A percentile compares a stretch with the other conserved stretches of the same genome.
These are phyloP conservation scores for Pagetopsis macropterus DNA, from an alignment of 2,797 vertebrate genomes.

Conservation along the genomic window DNA sequence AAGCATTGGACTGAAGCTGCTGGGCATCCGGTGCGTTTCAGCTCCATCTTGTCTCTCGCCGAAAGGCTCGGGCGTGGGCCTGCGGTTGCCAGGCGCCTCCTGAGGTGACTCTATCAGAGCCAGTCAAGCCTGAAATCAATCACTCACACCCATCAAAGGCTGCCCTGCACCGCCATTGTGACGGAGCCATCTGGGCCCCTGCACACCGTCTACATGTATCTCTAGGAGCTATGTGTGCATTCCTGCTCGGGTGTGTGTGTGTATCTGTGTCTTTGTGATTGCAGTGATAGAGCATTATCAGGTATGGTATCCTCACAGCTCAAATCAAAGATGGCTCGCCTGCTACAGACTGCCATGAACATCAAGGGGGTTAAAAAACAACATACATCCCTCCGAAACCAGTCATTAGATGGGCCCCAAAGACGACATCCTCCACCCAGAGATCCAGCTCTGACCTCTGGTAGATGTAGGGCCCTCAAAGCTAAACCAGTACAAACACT, in stretches of 20 bases:
- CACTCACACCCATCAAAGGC: slow-evolving; percentile 90
- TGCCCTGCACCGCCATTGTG: slow-evolving; percentile 84
- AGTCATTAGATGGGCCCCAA: too few relatives aligned
- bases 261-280: slow-evolving; percentile 20
- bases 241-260: slow-evolving; percentile 32
- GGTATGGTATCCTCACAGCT: too few relatives aligned
- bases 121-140: slow-evolving; percentile 91
- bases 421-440: too few relatives aligned
- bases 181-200: slow-evolving; percentile 86
- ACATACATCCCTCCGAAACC: too few relatives aligned
- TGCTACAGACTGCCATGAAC: too few relatives aligned
- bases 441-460: too few relatives aligned
- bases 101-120: slow-evolving; percentile 89
- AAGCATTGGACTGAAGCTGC: slow-evolving; percentile 81
- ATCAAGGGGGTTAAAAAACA: too few relatives aligned
- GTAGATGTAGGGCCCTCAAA: too few relatives aligned
- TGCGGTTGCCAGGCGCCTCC: slow-evolving; percentile 85
- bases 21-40: slow-evolving; percentile 78
- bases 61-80: slow-evolving; percentile 81
- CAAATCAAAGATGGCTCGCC: too few relatives aligned
- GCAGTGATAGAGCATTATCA: neutral
- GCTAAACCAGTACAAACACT: too few relatives aligned
- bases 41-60: slow-evolving; percentile 81
- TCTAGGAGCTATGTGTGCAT: slow-evolving; percentile 71
- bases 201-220: slow-evolving; percentile 81